Evolutionary conservation across 2,888 invertebrate species (phyloP), one percentile per base, ranked within the genome.

Genomic region (Charanyca ferruginea): DNA sequence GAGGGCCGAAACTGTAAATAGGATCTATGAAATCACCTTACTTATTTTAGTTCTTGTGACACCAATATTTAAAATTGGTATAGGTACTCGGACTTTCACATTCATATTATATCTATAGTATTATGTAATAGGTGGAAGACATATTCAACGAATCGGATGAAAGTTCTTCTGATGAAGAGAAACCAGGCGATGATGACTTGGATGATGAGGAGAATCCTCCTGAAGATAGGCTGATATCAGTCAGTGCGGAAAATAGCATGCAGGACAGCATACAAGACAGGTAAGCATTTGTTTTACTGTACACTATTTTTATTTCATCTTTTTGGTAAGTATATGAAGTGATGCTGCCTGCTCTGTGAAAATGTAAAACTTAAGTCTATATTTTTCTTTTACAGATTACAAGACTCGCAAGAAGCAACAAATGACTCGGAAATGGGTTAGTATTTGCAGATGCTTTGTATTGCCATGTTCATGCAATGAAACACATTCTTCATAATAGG

Each of bases 61-160:
- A n/a, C n/a, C n/a, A n/a, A n/a, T n/a, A n/a, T n/a, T n/a, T n/a
- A n/a, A n/a, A n/a, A n/a, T n/a, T n/a, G n/a, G n/a, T n/a, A n/a
- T n/a, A n/a, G n/a, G n/a, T n/a, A n/a, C n/a, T n/a, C n/a, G n/a
- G n/a, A n/a, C n/a, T n/a, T 16, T 38, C 38, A 38, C 4, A 16
- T 38, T 38, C 38, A 38, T 16, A 38, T 16, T 16, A 38, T 16
- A 38, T 4, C 38, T 2, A 32, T 7, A n/a, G n/a, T n/a, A 51
- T 18, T 41, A 23, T 52, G 16, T 59, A 62, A 22, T 9, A 96
- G 94, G 97, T 98, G 9, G 97, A 97, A 87, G 97, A 97, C 79
- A 97, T 97, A 63, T 96, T 97, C 83, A 97, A 97, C 85, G 97
- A 97, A 85, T 96, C 96, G 1, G 96, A 96, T 80, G 96, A 96